A percentile compares a stretch with the other conserved stretches of the same genome.
Evolutionary conservation across 2,113 vertebrate species (phyloP).

Genomic region (Egretta garzetta): DNA sequence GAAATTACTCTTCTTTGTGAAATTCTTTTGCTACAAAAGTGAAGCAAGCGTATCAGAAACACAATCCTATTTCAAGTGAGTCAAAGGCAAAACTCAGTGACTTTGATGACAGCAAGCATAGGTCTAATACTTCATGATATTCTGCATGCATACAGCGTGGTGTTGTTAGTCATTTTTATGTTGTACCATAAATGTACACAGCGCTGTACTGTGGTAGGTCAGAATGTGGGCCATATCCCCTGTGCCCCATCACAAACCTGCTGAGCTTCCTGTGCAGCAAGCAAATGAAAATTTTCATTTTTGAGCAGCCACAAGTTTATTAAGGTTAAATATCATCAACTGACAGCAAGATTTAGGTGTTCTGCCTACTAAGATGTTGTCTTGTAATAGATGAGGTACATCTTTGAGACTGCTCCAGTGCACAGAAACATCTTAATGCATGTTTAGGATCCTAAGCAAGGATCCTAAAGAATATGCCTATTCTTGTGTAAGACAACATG

Average conservation of each 20-base stretch:
- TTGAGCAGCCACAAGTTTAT: neutral
- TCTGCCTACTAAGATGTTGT: neutral
- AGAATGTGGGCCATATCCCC: conserved; percentile 24
- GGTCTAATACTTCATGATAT: neutral
- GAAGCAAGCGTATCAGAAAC: neutral
- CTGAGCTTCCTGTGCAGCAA: neutral
- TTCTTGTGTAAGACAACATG: neutral
- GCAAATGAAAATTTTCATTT: neutral
- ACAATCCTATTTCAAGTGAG: neutral
- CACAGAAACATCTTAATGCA: neutral
- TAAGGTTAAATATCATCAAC: neutral
- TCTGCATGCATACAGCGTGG: neutral
- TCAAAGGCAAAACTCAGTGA: neutral
- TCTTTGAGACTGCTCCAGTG: neutral
- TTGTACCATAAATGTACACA: neutral
- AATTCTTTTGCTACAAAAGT: neutral
- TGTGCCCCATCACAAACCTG: conserved; percentile 28
- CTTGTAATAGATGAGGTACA: neutral
- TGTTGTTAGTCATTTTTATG: neutral
- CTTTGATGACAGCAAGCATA: neutral
- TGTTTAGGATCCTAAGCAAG: neutral
- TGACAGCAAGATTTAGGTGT: neutral
- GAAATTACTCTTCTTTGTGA: neutral
- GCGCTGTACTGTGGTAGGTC: neutral
- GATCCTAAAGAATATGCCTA: neutral